Evolutionary conservation across 2,113 vertebrate species (phyloP).

Genomic region (Recurvirostra avosetta): DNA sequence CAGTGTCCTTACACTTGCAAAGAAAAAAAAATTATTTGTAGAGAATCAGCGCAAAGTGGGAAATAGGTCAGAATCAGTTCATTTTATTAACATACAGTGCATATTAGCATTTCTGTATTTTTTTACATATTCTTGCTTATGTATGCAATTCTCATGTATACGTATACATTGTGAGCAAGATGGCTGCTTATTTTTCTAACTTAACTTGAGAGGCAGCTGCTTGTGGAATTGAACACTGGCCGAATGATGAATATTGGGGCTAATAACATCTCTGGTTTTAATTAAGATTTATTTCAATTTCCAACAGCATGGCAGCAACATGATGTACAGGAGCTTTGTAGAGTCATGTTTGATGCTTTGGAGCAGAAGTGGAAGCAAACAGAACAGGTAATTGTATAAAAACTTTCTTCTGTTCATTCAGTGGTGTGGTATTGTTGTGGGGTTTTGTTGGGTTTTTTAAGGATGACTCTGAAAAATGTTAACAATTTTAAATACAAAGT

Average conservation of each 20-base stretch:
- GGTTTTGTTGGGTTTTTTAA: neutral
- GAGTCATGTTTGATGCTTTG: slow-evolving; percentile 99
- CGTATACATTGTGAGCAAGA: neutral
- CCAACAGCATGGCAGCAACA: slow-evolving; percentile 96
- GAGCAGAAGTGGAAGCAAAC: slow-evolving; percentile 99
- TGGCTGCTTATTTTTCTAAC: neutral
- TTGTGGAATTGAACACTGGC: neutral
- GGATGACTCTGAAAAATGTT: neutral
- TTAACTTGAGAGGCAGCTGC: neutral
- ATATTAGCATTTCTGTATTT: neutral
- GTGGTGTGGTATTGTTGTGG: neutral
- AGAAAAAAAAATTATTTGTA: neutral
- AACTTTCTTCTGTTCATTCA: neutral
- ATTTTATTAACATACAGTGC: neutral
- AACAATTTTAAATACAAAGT: neutral
- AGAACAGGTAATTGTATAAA: slow-evolving; percentile 83
- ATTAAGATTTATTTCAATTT: slow-evolving; percentile 52
- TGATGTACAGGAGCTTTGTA: slow-evolving; percentile 97
- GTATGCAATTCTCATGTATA: neutral
- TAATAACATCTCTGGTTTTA: neutral
- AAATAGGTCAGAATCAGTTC: neutral
- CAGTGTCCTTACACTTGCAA: neutral
- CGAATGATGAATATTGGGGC: neutral
- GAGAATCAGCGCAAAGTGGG: rapidly evolving
- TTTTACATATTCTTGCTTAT: neutral